A percentile compares a stretch with the other conserved stretches of the same genome.
These are phyloP conservation scores for Esox masquinongy DNA, from an alignment of 2,797 vertebrate species.

Conservation along the genomic window DNA sequence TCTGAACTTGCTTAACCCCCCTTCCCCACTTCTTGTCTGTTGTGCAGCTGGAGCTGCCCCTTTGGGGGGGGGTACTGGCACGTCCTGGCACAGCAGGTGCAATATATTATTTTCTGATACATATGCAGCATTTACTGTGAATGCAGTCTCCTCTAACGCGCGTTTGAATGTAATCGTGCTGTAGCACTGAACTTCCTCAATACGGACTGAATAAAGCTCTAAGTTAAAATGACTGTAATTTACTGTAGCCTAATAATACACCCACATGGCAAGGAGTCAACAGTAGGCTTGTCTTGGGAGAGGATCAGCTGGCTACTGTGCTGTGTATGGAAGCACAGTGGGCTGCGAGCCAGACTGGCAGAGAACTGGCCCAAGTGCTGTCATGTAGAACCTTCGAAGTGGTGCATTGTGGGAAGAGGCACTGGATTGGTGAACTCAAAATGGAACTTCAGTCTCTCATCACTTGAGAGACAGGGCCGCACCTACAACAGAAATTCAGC, in stretches of 20 bases:
- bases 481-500: constrained; percentile 42
- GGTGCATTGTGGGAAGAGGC: constrained; percentile 44
- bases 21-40: no score
- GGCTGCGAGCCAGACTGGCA: constrained; percentile 29
- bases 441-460: constrained; percentile 37
- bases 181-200: no score
- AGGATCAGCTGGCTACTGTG: constrained; percentile 5
- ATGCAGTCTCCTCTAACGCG: no score
- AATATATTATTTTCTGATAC: no score
- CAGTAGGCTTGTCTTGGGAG: not conserved
- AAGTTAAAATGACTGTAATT: not conserved
- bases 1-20: no score
- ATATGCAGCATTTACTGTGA: no score
- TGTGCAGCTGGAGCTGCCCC: no score
- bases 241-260: not conserved
- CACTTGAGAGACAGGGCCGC: constrained; percentile 35
- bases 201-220: no score
- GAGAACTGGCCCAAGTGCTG: constrained; percentile 25
- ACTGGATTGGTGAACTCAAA: constrained; percentile 33
- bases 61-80: no score
- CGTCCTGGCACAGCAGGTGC: no score
- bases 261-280: not conserved
- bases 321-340: constrained; percentile 10
- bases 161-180: no score
- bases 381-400: constrained; percentile 48